phyloP scores from a whole-genome alignment of 1,140 invertebrate species.

The Ylistrum balloti region DNA sequence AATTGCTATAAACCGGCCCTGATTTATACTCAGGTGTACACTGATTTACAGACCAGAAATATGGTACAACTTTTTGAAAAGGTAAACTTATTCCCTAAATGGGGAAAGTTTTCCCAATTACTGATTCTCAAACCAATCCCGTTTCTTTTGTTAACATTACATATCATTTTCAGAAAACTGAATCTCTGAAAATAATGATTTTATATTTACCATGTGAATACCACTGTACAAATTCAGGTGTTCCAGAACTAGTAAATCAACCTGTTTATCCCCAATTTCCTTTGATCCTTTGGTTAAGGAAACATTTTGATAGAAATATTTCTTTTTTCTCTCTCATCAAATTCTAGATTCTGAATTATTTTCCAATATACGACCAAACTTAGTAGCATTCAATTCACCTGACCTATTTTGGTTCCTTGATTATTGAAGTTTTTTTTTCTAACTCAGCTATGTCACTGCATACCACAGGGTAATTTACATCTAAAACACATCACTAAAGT shows the following conservation, averaged over 20 bases:
- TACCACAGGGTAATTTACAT: not conserved
- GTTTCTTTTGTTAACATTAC: no score
- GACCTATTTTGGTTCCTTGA: not conserved
- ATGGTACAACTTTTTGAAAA: no score
- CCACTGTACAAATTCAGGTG: not conserved
- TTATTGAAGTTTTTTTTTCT: no score
- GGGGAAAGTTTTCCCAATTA: no score
- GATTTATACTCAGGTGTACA: no score
- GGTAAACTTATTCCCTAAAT: no score
- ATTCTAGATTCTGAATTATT: not conserved
- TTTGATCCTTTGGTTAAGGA: not conserved
- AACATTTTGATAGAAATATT: not conserved
- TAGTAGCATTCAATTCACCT: not conserved
- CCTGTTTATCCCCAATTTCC: not conserved
- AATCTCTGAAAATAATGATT: no score
- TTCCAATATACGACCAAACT: not conserved
- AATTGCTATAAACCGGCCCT: no score
- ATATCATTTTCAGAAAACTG: not conserved
- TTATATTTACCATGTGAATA: not conserved
- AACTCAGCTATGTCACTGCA: not conserved
- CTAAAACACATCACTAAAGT: not conserved
- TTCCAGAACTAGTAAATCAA: not conserved
- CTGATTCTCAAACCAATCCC: no score
- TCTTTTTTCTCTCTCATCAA: not conserved
- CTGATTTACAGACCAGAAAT: no score